Percentiles rank a stretch among this genome's conserved stretches.
Evolutionary conservation across 2,888 invertebrate genomes (phyloP).

Genomic region (Lepeophtheirus nordmannii): DNA sequence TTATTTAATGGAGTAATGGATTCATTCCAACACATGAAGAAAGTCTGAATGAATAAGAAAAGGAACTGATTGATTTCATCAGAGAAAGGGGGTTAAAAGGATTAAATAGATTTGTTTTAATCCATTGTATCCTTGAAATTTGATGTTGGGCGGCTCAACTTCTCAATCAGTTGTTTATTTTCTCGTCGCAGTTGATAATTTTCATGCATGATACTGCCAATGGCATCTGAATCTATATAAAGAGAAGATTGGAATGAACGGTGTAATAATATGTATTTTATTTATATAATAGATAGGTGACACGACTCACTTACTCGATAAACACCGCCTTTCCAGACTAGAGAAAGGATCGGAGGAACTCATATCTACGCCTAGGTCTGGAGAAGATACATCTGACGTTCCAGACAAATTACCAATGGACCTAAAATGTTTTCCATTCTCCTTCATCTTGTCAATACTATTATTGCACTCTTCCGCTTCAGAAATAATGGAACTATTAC

Average conservation of each 20-base stretch:
- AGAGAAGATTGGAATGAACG: background rate
- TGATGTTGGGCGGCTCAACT: slow-evolving; percentile 1
- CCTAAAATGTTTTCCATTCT: background rate
- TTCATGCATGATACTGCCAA: slow-evolving; percentile 15
- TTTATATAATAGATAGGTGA: background rate
- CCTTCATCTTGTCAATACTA: background rate
- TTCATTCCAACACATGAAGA: too few relatives aligned
- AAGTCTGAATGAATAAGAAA: too few relatives aligned
- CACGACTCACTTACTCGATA: too few relatives aligned
- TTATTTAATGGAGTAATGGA: too few relatives aligned
- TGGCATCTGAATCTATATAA: background rate
- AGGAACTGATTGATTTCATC: too few relatives aligned
- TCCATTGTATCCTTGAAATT: background rate
- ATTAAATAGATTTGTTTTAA: background rate
- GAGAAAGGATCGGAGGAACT: slow-evolving; percentile 21
- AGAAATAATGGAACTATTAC: background rate
- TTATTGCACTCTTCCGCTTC: background rate
- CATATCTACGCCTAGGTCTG: slow-evolving; percentile 18
- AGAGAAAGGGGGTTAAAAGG: too few relatives aligned
- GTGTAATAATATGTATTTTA: background rate
- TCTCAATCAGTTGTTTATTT: slow-evolving; percentile 7
- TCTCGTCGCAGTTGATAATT: slow-evolving; percentile 14
- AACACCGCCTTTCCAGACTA: slow-evolving; percentile 15
- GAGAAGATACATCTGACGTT: slow-evolving; percentile 10
- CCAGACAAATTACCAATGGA: background rate